Conservation (phyloP, 2,888 invertebrate genomes). For the Ferrisia virgata region DNA sequence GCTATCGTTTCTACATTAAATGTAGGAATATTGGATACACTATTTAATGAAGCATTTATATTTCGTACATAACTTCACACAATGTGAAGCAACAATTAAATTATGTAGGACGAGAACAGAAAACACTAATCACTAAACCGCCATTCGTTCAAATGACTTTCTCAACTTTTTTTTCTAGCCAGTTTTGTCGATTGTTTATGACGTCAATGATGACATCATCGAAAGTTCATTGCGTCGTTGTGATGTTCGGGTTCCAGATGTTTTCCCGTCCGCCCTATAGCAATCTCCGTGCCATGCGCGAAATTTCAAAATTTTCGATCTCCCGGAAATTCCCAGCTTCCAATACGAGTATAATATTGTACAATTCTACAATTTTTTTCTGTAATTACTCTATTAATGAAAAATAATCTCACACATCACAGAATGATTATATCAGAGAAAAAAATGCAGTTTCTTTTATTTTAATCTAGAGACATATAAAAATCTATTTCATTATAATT, state of each 20-base stretch:
- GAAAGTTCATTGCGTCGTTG: not conserved
- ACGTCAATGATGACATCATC: not conserved
- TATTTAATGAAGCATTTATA: not conserved
- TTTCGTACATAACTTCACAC: not conserved
- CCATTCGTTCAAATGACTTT: slow-evolving; percentile 25
- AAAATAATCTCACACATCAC: too few relatives aligned
- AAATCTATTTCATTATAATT: not conserved
- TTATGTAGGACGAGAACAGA: not conserved
- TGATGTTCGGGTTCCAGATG: too few relatives aligned
- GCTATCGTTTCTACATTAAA: not conserved
- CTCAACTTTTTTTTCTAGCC: not conserved
- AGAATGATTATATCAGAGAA: too few relatives aligned
- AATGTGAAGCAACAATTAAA: slow-evolving; percentile 22
- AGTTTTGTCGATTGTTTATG: not conserved
- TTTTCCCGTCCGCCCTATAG: too few relatives aligned
- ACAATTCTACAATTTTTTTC: too few relatives aligned
- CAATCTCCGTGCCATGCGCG: not conserved
- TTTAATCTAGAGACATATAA: too few relatives aligned
- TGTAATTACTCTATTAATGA: too few relatives aligned
- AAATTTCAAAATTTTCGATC: not conserved
- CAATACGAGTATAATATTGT: too few relatives aligned
- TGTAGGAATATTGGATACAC: not conserved
- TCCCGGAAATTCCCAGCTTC: too few relatives aligned
- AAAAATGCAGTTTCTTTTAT: too few relatives aligned
- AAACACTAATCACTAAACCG: slow-evolving; percentile 30